These are phyloP conservation scores for Eupithecia pulchellata DNA, from an alignment of 2,888 invertebrate genomes.

Conservation along the genomic window DNA sequence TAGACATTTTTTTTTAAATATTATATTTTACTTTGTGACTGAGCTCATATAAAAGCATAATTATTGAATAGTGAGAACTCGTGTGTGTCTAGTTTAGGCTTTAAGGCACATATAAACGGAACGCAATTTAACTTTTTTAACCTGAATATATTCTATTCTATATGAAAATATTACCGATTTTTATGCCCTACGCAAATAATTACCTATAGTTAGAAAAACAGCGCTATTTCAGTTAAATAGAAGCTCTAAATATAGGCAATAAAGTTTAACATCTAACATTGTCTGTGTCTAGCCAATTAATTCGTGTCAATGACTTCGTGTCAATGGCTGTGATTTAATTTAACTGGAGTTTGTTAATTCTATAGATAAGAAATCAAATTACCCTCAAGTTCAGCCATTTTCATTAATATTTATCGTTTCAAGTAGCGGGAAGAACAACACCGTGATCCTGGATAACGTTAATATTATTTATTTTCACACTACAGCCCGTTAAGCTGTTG, in stretches of 20 bases:
- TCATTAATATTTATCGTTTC: neutral
- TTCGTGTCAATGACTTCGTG: slow-evolving; percentile 18
- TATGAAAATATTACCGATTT: no score
- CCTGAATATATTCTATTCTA: no score
- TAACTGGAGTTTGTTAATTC: neutral
- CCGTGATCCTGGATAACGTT: neutral
- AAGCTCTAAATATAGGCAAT: neutral
- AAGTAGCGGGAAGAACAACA: neutral
- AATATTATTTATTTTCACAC: neutral
- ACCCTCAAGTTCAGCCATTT: neutral
- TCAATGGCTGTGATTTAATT: slow-evolving; percentile 15
- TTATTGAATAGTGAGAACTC: no score
- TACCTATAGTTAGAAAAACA: no score
- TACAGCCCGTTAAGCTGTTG: no score
- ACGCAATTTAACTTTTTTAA: no score
- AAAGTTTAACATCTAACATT: slow-evolving; percentile 10
- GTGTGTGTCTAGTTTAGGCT: no score
- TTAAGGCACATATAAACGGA: no score
- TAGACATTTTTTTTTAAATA: no score
- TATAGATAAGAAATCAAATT: neutral
- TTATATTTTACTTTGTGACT: no score
- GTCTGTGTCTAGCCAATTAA: slow-evolving; percentile 16
- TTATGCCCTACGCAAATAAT: no score
- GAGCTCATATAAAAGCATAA: no score
- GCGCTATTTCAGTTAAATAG: neutral